Conservation (phyloP, 2,797 vertebrate species). For the Syndactyla subalaris region DNA sequence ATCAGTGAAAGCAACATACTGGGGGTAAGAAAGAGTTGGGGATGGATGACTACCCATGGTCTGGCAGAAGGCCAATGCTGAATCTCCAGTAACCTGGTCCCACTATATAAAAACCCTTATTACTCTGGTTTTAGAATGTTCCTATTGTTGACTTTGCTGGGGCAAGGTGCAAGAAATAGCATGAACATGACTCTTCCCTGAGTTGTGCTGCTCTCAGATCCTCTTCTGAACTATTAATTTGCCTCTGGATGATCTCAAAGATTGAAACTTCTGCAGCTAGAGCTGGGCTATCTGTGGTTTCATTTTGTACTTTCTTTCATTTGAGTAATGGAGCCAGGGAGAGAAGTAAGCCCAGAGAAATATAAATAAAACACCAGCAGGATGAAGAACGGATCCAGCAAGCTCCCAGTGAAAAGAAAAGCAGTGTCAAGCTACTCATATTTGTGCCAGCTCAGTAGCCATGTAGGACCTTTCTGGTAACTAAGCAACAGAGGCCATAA, state of each 20-base stretch:
- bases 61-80: constrained; percentile 5
- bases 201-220: neutral
- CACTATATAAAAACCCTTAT: neutral
- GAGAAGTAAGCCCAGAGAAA: neutral
- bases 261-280: neutral
- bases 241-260: neutral
- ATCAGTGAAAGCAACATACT: neutral
- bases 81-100: constrained; percentile 39
- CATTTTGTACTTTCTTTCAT: neutral
- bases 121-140: neutral
- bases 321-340: neutral
- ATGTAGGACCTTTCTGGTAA: constrained; percentile 32
- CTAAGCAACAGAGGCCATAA: constrained; percentile 45
- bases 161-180: neutral
- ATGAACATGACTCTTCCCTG: neutral
- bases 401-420: neutral
- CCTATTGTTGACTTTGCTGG: neutral
- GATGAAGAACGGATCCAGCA: constrained; percentile 1
- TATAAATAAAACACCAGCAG: constrained; percentile 14
- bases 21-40: neutral
- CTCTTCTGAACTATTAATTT: neutral
- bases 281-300: neutral
- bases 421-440: neutral
- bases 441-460: constrained; percentile 24
- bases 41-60: constrained; percentile 7